Base-by-base conservation (phyloP, 2,797 vertebrate species). In the Mus caroli region DNA sequence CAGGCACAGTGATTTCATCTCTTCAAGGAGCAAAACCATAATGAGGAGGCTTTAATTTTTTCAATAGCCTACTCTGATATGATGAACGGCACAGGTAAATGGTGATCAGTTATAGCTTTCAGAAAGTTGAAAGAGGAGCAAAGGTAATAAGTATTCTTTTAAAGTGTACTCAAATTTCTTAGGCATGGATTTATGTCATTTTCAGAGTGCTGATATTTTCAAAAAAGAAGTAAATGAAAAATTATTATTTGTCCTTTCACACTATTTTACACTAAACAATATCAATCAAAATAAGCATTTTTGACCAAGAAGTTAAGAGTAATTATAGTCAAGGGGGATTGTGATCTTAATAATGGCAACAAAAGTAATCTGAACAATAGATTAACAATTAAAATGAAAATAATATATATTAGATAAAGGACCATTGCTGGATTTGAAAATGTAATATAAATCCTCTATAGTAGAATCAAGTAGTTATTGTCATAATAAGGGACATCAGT, bases 331-430 rank as follows among this genome's bases (percentile, higher is more conserved):
- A 78, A 56, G 64, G 2, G 7, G 2, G 52, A 76, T 20, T 75
- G 78, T 52, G 6, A 86, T 37, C 15, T 37, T 92, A 26, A 93
- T 54, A 58, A 84, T 94, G 11, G 11, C 24, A 64, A 76, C 37
- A 85, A 90, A 94, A 88, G 43, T 78, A 28, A 92, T 43, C 22
- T 62, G 46, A 24, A 28, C 60, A 83, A 8, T 93, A 86, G 24
- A 15, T 50, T 60, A 91, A 77, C 50, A 77, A 52, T 92, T 46
- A 62, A 37, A 94, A n/a, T 54, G 37, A 87, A 90, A 62, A 28
- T 78, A 52, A 86, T 64, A 11, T 24, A 50, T 62, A 60, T 52
- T 90, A 52, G 14, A 6, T 50, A 34, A 20, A 71, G 60, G 4
- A 19, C 15, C 6, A 40, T 86, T 71, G 76, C 0, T n/a, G 50